Percentiles rank a stretch among this genome's conserved stretches.
phyloP scores from a whole-genome alignment of 2,888 invertebrate genomes.

The Amphipoea oculea region DNA sequence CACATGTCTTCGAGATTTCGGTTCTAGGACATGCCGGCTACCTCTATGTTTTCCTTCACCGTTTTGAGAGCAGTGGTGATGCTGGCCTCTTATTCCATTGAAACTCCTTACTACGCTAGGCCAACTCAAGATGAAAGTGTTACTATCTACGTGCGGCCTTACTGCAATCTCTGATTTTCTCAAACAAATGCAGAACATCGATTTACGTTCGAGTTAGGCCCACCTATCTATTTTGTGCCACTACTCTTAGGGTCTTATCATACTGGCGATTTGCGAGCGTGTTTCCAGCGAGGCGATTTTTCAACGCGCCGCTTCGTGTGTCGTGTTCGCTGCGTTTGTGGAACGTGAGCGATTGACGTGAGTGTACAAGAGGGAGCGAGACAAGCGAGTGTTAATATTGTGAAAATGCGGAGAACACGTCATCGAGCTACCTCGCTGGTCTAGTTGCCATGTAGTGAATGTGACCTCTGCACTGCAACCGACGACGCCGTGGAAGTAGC shows the following conservation, averaged over 20 bases:
- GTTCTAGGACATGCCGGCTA: too few species aligned
- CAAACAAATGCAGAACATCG: neutral
- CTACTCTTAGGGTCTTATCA: neutral
- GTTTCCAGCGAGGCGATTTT: too few species aligned
- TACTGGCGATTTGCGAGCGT: neutral
- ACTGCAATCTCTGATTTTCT: neutral
- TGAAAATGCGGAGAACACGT: neutral
- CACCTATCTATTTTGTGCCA: neutral
- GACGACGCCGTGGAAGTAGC: neutral
- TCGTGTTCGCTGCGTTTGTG: too few species aligned
- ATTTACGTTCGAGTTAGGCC: neutral
- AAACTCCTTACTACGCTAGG: neutral
- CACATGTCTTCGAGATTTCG: too few species aligned
- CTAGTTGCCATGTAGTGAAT: too few species aligned
- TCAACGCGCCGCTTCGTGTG: too few species aligned
- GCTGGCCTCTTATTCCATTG: neutral
- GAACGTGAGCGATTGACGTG: too few species aligned
- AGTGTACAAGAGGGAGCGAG: neutral
- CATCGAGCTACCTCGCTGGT: neutral
- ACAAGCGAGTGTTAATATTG: neutral
- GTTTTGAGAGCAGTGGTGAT: neutral
- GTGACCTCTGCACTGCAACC: neutral
- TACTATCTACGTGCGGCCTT: too few species aligned
- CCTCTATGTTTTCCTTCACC: too few species aligned
- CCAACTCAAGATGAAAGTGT: neutral